Evolutionary conservation across 2,113 vertebrate genomes (phyloP).

Genomic region (Mirounga angustirostris): DNA sequence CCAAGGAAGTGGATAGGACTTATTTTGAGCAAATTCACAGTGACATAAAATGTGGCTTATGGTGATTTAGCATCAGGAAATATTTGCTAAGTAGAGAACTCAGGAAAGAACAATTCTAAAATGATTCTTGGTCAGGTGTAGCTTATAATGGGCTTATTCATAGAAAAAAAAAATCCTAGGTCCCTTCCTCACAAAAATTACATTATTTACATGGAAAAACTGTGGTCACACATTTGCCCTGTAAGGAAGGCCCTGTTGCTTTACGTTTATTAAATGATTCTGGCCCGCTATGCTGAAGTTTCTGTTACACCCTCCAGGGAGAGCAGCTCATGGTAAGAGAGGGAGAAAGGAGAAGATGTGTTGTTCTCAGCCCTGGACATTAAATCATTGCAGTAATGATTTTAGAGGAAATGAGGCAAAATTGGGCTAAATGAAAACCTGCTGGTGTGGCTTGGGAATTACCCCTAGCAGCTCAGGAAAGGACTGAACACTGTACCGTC

Average conservation of each 20-base stretch:
- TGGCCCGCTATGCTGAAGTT: slow-evolving; percentile 56
- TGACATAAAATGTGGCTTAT: slow-evolving; percentile 80
- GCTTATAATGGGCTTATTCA: slow-evolving; percentile 86
- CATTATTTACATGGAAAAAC: slow-evolving; percentile 88
- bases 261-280: slow-evolving; percentile 81
- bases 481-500: background rate
- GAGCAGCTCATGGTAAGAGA: background rate
- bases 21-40: slow-evolving; percentile 66
- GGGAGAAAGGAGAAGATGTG: slow-evolving; percentile 64
- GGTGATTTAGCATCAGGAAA: slow-evolving; percentile 83
- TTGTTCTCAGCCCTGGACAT: slow-evolving; percentile 61
- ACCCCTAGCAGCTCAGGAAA: background rate
- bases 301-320: slow-evolving; percentile 79
- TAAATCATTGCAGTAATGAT: slow-evolving; percentile 81
- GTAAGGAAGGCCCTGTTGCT: slow-evolving; percentile 79
- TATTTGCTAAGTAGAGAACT: slow-evolving; percentile 81
- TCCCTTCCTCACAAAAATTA: slow-evolving; percentile 81
- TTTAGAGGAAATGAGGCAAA: slow-evolving; percentile 82
- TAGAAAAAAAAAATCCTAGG: slow-evolving; percentile 63
- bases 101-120: slow-evolving; percentile 83
- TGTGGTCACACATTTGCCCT: slow-evolving; percentile 78
- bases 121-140: slow-evolving; percentile 84
- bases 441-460: slow-evolving; percentile 48
- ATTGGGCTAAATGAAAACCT: slow-evolving; percentile 77
- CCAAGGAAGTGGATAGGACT: slow-evolving; percentile 66